phyloP scores from a whole-genome alignment of 2,888 invertebrate species.

The Venustoraphidia nigricollis region DNA sequence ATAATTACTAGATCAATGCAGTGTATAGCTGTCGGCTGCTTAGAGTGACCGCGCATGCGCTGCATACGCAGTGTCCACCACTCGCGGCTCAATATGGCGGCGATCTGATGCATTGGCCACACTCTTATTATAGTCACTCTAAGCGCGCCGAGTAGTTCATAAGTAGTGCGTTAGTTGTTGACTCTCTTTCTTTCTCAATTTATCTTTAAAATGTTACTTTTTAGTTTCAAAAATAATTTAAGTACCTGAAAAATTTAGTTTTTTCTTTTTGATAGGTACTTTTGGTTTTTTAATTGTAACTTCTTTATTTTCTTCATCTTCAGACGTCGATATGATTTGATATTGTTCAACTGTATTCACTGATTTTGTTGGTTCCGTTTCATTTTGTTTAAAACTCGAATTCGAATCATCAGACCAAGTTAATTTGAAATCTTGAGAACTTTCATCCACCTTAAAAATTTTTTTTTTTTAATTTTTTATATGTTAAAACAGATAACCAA shows the following conservation, averaged over 20 bases:
- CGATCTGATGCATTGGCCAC: too few relatives aligned
- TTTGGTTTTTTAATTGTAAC: conserved; percentile 10
- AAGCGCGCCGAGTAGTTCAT: conserved; percentile 13
- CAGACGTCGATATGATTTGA: conserved; percentile 19
- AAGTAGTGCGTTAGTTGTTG: not conserved
- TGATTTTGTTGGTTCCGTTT: not conserved
- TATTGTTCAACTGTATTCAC: conserved; percentile 7
- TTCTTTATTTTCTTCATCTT: conserved; percentile 22
- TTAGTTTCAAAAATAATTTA: not conserved
- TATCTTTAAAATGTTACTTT: not conserved
- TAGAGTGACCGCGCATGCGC: too few relatives aligned
- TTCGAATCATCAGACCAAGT: conserved; percentile 3
- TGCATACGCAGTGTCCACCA: too few relatives aligned
- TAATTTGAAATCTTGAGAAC: conserved; percentile 4
- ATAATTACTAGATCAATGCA: too few relatives aligned
- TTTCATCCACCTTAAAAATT: conserved; percentile 1
- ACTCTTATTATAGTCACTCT: too few relatives aligned
- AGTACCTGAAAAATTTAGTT: conserved; percentile 34
- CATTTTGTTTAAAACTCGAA: conserved; percentile 2
- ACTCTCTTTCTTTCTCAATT: not conserved
- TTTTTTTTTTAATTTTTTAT: too few relatives aligned
- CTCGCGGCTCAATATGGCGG: too few relatives aligned
- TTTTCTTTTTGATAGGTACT: conserved; percentile 21
- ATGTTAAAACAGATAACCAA: too few relatives aligned
- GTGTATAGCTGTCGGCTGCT: too few relatives aligned